Evolutionary conservation across 2,797 vertebrate species (phyloP).

Genomic region (Notamacropus eugenii): DNA sequence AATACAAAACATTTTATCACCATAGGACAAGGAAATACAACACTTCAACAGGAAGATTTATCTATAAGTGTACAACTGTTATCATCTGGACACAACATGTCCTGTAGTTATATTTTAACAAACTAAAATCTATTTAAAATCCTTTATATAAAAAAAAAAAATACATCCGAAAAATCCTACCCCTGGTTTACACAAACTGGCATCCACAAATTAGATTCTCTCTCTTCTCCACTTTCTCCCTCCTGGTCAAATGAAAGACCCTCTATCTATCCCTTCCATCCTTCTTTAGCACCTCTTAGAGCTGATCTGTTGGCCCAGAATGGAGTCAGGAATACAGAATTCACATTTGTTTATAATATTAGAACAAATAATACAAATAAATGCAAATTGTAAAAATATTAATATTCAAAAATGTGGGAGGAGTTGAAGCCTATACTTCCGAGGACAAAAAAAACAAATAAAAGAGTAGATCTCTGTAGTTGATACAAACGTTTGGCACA

Average conservation of each 20-base stretch:
- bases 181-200: background rate
- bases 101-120: no score
- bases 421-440: background rate
- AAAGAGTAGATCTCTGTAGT: background rate
- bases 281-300: background rate
- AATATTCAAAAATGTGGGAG: background rate
- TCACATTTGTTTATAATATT: background rate
- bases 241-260: background rate
- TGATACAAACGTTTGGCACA: background rate
- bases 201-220: background rate
- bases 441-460: background rate
- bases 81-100: background rate
- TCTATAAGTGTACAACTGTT: no score
- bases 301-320: background rate
- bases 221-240: background rate
- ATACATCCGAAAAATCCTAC: background rate
- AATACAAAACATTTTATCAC: no score
- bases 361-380: background rate
- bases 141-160: background rate
- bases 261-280: background rate
- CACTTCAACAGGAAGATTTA: fast-evolving
- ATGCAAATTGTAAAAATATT: background rate
- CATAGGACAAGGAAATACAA: background rate
- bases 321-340: background rate
- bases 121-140: background rate